Conservation (phyloP, 1,140 invertebrate species). For the Heliconius hermathena region DNA sequence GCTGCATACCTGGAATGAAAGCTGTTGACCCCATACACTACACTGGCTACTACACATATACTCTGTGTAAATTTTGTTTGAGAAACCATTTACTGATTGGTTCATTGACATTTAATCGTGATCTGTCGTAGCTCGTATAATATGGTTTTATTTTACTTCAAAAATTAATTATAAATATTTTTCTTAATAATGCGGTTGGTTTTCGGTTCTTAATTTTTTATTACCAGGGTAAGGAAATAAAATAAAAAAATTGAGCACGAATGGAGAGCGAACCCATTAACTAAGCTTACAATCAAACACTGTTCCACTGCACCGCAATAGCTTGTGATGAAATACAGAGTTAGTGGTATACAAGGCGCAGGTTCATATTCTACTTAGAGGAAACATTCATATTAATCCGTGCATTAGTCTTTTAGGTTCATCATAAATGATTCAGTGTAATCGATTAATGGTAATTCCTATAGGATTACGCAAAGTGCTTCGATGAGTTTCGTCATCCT, state of each 20-base stretch:
- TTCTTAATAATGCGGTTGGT: too few relatives aligned
- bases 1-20: constrained; percentile 1
- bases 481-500: neutral
- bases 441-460: neutral
- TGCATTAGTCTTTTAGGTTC: neutral
- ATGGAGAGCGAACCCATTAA: too few relatives aligned
- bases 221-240: neutral
- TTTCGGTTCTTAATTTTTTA: neutral
- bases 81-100: constrained; percentile 4
- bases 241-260: too few relatives aligned
- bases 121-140: too few relatives aligned
- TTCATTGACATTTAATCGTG: neutral
- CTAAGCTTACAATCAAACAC: too few relatives aligned
- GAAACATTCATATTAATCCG: neutral
- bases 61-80: neutral
- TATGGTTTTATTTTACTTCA: too few relatives aligned
- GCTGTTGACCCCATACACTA: neutral
- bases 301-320: too few relatives aligned
- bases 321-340: too few relatives aligned
- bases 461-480: neutral
- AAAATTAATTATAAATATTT: too few relatives aligned
- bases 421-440: neutral
- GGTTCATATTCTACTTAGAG: neutral
- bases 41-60: neutral
- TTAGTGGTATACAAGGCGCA: neutral